phyloP scores from a whole-genome alignment of 2,888 invertebrate genomes.

The Merodon equestris region DNA sequence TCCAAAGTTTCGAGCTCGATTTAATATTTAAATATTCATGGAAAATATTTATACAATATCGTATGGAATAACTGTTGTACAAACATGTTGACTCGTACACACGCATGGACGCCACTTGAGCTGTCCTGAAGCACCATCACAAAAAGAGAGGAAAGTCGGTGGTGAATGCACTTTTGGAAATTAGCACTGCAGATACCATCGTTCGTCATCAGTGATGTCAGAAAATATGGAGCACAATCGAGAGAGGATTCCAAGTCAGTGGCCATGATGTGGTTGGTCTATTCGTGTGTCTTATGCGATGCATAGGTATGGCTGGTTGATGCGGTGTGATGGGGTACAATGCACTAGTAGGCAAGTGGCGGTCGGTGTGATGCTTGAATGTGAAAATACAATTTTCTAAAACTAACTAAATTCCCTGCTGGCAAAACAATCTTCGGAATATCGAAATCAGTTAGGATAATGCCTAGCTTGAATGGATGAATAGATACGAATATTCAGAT shows the following conservation, averaged over 20 bases:
- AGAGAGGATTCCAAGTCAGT: conserved; percentile 28
- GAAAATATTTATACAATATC: conserved; percentile 46
- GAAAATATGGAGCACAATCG: conserved; percentile 1
- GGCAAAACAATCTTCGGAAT: conserved; percentile 39
- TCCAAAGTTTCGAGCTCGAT: conserved; percentile 55
- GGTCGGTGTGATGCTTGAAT: conserved; percentile 4
- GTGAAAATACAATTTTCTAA: conserved; percentile 39
- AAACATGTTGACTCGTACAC: not conserved
- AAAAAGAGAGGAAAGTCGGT: no score
- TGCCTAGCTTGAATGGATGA: conserved; percentile 19
- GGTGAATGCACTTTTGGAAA: conserved; percentile 29
- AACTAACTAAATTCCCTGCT: conserved; percentile 49
- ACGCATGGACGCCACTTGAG: not conserved
- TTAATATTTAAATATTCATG: conserved; percentile 56
- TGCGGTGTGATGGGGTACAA: conserved; percentile 8
- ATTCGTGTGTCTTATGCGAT: conserved; percentile 8
- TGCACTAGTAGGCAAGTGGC: conserved; percentile 3
- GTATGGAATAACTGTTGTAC: conserved; percentile 22
- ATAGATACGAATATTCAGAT: not conserved
- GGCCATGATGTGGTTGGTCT: conserved; percentile 20
- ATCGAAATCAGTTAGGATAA: conserved; percentile 31
- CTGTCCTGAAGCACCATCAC: not conserved
- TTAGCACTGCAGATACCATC: conserved; percentile 18
- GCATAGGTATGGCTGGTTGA: conserved; percentile 20
- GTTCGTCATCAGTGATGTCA: not conserved